Evolutionary conservation across 2,888 invertebrate species (phyloP).

Genomic region (Gisinianus flammeolus): DNA sequence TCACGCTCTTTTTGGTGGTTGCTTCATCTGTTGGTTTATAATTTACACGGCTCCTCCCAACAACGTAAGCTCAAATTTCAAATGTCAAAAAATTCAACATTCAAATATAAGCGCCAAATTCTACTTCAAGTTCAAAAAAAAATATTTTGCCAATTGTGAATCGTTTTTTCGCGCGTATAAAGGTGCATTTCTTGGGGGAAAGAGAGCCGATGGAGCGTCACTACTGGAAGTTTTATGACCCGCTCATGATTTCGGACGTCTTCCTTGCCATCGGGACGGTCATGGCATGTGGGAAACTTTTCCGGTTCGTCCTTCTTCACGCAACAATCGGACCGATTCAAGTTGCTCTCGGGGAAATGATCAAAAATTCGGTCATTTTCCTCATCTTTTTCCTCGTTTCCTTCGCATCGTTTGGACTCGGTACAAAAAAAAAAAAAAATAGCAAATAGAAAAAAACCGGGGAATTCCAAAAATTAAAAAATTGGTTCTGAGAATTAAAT

Average conservation of each 20-base stretch:
- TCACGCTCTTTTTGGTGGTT: not conserved
- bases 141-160: too few relatives aligned
- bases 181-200: not conserved
- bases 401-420: conserved; percentile 69
- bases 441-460: too few relatives aligned
- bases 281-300: conserved; percentile 70
- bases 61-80: too few relatives aligned
- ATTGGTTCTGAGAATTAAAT: too few relatives aligned
- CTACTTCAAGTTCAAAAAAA: too few relatives aligned
- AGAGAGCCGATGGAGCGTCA: conserved; percentile 15
- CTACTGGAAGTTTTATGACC: conserved; percentile 71
- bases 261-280: conserved; percentile 72
- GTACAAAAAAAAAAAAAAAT: conserved; percentile 60
- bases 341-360: conserved; percentile 70
- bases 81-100: too few relatives aligned
- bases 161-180: too few relatives aligned
- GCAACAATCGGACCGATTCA: conserved; percentile 70
- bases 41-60: too few relatives aligned
- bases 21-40: conserved; percentile 14
- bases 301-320: conserved; percentile 70
- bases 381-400: conserved; percentile 69
- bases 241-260: conserved; percentile 71
- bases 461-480: not conserved
- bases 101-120: too few relatives aligned
- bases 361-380: conserved; percentile 71